Conservation (phyloP, 2,888 invertebrate species). For the Phengaris arion region DNA sequence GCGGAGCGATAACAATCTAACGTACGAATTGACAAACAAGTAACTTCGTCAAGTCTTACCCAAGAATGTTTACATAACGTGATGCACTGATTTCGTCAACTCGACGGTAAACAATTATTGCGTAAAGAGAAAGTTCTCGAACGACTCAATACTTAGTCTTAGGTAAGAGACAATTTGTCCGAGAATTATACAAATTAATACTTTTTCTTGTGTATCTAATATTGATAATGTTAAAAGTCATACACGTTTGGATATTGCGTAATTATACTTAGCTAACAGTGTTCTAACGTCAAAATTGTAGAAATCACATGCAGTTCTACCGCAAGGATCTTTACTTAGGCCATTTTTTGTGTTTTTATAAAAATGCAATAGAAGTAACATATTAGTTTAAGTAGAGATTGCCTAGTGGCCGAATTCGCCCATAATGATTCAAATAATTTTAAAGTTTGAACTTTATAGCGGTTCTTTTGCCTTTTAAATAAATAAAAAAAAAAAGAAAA, state of each 20-base stretch:
- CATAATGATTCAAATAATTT: too few species aligned
- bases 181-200: slow-evolving; percentile 27
- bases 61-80: slow-evolving; percentile 55
- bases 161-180: slow-evolving; percentile 35
- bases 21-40: slow-evolving; percentile 37
- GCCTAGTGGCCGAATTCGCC: too few species aligned
- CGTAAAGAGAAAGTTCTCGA: slow-evolving; percentile 68
- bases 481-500: too few species aligned
- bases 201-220: slow-evolving; percentile 18
- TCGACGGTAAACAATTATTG: slow-evolving; percentile 56
- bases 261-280: not conserved
- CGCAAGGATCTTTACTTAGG: not conserved
- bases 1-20: slow-evolving; percentile 29
- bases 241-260: not conserved
- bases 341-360: not conserved
- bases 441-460: too few species aligned
- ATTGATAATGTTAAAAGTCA: slow-evolving; percentile 11
- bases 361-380: not conserved
- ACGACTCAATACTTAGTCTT: slow-evolving; percentile 43
- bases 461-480: too few species aligned
- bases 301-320: not conserved
- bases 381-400: too few species aligned
- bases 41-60: slow-evolving; percentile 45
- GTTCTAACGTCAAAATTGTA: not conserved
- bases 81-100: slow-evolving; percentile 73